A percentile compares a stretch with the other conserved stretches of the same genome.
phyloP scores from a whole-genome alignment of 2,113 vertebrate species.

The Semnornis frantzii region DNA sequence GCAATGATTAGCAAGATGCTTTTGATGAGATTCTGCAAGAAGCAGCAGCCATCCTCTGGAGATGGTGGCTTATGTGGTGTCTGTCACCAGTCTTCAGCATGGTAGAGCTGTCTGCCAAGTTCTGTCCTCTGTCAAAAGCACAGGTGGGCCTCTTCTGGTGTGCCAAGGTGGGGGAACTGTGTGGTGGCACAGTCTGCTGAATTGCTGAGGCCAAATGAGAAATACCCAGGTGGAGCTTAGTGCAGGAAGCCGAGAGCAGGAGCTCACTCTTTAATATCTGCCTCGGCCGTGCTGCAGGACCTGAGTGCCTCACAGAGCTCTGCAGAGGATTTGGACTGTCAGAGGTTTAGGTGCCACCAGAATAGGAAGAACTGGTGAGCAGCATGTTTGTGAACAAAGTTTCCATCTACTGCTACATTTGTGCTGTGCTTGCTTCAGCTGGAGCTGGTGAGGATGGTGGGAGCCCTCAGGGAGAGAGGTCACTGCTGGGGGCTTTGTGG shows the following conservation, averaged over 20 bases:
- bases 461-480: neutral
- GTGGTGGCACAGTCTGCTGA: neutral
- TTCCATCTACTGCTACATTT: neutral
- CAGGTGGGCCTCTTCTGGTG: neutral
- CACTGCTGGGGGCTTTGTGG: fast-evolving
- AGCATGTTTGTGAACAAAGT: neutral
- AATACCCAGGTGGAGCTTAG: neutral
- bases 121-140: neutral
- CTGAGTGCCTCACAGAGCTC: neutral
- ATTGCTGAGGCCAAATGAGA: neutral
- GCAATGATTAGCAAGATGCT: neutral
- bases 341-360: neutral
- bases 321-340: neutral
- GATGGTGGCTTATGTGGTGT: neutral
- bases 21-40: neutral
- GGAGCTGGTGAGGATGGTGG: neutral
- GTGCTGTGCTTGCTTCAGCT: neutral
- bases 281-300: neutral
- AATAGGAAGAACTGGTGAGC: neutral
- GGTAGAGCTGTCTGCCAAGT: neutral
- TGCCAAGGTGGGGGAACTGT: neutral
- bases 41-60: neutral
- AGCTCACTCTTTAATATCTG: neutral
- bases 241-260: neutral
- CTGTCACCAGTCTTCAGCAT: neutral